These are phyloP conservation scores for Sapayoa aenigma DNA, from an alignment of 2,113 vertebrate genomes.

Conservation along the genomic window DNA sequence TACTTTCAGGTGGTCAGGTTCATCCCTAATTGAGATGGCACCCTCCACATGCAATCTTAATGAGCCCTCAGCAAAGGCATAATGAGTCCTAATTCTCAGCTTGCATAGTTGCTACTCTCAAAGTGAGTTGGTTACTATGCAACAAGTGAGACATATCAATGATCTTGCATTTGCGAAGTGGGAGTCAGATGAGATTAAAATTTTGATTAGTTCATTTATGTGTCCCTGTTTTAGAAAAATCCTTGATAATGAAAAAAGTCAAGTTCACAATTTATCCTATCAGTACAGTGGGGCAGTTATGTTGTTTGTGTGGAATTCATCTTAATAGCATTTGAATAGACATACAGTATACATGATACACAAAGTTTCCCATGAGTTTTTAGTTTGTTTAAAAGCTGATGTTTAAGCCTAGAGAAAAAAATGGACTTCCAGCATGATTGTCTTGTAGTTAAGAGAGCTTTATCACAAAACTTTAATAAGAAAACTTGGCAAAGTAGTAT, in stretches of 20 bases:
- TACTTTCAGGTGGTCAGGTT: conserved; percentile 69
- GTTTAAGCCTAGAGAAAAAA: background rate
- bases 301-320: background rate
- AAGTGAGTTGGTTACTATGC: conserved; percentile 9
- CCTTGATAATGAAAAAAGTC: background rate
- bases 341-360: background rate
- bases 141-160: conserved; percentile 28
- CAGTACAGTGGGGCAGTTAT: background rate
- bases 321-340: background rate
- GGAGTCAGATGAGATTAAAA: conserved; percentile 8
- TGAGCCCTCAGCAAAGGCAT: conserved; percentile 35
- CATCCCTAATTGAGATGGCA: conserved; percentile 63
- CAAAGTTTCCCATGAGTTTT: background rate
- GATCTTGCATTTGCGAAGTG: background rate
- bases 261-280: background rate
- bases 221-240: background rate
- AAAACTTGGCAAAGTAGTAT: background rate
- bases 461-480: background rate
- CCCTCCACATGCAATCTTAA: conserved; percentile 42
- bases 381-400: background rate
- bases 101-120: conserved; percentile 10
- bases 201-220: background rate
- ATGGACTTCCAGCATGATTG: background rate
- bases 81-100: conserved; percentile 52
- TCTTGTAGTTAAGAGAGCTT: background rate